Evolutionary conservation across 92 coral and sea anemone species (phyloP).

Genomic region (Pocillopora grandis): DNA sequence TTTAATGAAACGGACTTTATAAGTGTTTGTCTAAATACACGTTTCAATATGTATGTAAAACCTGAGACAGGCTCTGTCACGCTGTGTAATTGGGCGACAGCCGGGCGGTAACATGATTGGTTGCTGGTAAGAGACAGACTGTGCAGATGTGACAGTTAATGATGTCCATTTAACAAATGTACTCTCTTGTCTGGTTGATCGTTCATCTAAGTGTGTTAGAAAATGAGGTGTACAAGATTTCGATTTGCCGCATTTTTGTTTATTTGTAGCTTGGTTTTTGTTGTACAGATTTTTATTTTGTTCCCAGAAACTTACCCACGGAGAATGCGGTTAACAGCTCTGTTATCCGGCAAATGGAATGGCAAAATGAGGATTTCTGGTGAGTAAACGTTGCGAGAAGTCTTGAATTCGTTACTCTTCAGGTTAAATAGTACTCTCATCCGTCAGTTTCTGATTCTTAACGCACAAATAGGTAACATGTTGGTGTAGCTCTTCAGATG

Average conservation of each 20-base stretch:
- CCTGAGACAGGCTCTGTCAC: no score
- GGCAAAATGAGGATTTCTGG: slow-evolving; percentile 6
- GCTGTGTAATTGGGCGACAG: background rate
- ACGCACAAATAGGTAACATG: no score
- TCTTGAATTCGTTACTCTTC: no score
- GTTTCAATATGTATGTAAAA: no score
- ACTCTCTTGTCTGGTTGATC: background rate
- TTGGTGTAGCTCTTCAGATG: no score
- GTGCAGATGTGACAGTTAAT: background rate
- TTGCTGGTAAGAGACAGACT: slow-evolving; percentile 1
- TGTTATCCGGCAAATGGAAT: background rate
- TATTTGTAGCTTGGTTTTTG: background rate
- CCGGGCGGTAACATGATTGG: background rate
- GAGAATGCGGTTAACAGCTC: background rate
- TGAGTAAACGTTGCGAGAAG: background rate
- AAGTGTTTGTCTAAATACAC: no score
- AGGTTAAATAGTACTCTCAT: no score
- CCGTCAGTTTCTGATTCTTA: no score
- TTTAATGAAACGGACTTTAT: no score
- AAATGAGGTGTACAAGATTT: slow-evolving; percentile 18
- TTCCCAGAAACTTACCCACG: background rate
- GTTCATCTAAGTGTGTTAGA: background rate
- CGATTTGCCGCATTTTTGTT: background rate
- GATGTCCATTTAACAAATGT: background rate
- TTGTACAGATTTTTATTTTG: background rate